Conservation (phyloP, 2,888 invertebrate species). For the Parnassius mnemosyne region DNA sequence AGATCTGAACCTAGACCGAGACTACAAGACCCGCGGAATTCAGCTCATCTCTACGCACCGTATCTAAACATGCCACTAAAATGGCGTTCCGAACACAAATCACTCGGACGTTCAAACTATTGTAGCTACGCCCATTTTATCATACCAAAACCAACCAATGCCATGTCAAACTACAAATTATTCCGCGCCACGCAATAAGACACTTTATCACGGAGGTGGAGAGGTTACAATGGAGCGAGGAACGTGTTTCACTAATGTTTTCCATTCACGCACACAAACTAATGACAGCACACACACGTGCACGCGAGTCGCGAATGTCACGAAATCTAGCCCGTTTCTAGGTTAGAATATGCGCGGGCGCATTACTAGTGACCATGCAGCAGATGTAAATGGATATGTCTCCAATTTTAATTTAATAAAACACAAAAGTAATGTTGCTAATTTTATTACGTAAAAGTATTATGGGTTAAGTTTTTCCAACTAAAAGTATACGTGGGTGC, state of each 20-base stretch:
- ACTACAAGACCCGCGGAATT: slow-evolving; percentile 5
- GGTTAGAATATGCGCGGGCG: slow-evolving; percentile 73
- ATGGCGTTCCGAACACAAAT: slow-evolving; percentile 39
- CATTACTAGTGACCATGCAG: slow-evolving; percentile 49
- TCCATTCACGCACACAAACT: slow-evolving; percentile 47
- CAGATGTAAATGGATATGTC: slow-evolving; percentile 18
- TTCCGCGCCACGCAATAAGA: slow-evolving; percentile 24
- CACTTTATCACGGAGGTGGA: slow-evolving; percentile 30
- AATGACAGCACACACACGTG: slow-evolving; percentile 46
- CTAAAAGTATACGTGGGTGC: too few species aligned
- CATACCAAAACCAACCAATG: slow-evolving; percentile 74
- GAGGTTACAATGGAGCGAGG: slow-evolving; percentile 28
- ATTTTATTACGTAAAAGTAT: too few species aligned
- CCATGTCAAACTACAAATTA: slow-evolving; percentile 59
- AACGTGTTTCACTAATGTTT: slow-evolving; percentile 41
- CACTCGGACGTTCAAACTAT: slow-evolving; percentile 56
- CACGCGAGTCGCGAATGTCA: slow-evolving; percentile 58
- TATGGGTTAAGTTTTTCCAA: too few species aligned
- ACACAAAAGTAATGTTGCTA: too few species aligned
- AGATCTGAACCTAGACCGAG: neutral
- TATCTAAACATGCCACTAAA: slow-evolving; percentile 34
- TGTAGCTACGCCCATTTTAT: slow-evolving; percentile 71
- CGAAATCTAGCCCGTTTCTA: slow-evolving; percentile 76
- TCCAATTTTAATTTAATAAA: neutral
- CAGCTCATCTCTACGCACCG: slow-evolving; percentile 27